These are phyloP conservation scores for Setophaga kirtlandii DNA, from an alignment of 2,113 vertebrate genomes.

Conservation along the genomic window DNA sequence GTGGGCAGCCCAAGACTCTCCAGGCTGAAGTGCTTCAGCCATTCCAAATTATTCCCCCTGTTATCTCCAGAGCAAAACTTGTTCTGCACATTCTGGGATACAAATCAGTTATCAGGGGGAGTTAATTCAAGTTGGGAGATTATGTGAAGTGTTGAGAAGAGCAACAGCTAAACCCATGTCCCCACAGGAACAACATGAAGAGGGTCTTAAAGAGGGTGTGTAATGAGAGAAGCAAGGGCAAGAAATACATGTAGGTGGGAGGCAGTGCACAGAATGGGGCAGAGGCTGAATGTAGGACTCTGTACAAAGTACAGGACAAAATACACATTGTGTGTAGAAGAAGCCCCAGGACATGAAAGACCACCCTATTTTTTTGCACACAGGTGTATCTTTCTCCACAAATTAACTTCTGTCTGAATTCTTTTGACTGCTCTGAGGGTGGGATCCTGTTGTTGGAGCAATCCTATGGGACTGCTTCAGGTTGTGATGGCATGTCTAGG, in stretches of 20 bases:
- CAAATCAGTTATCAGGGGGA: not conserved
- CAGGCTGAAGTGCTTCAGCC: not conserved
- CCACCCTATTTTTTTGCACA: not conserved
- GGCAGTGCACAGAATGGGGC: not conserved
- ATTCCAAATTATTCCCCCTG: not conserved
- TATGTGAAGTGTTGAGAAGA: not conserved
- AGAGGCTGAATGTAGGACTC: not conserved
- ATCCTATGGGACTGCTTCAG: not conserved
- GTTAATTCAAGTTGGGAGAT: not conserved
- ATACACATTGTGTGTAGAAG: not conserved
- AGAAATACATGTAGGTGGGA: accelerated
- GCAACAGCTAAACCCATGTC: not conserved
- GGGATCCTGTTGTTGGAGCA: not conserved
- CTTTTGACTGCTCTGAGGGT: not conserved
- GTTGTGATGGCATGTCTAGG: not conserved
- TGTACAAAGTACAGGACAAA: not conserved
- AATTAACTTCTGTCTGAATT: not conserved
- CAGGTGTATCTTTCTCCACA: not conserved
- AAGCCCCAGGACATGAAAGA: not conserved
- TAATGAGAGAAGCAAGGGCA: not conserved
- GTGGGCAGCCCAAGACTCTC: not conserved
- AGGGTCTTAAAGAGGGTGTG: not conserved
- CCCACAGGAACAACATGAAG: not conserved
- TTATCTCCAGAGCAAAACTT: not conserved
- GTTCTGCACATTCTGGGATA: not conserved